Conservation (phyloP, 2,113 vertebrate genomes). For the Lampris megalopsis region DNA sequence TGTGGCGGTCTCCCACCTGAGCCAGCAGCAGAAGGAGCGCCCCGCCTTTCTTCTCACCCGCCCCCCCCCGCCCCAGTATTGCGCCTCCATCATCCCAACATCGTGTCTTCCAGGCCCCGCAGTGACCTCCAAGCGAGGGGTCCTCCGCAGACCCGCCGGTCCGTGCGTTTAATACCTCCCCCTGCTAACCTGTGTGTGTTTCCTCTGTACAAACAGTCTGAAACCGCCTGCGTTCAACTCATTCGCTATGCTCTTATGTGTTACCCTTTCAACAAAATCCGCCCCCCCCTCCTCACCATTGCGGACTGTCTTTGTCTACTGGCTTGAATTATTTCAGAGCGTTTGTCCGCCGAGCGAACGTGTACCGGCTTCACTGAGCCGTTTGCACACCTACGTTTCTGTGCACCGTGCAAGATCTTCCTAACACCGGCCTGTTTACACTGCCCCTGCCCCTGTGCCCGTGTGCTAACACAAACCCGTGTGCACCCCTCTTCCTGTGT, state of each 20-base stretch:
- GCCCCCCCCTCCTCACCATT: slow-evolving; percentile 14
- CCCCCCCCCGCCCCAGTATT: background rate
- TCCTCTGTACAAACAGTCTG: slow-evolving; percentile 7
- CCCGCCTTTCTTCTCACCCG: background rate
- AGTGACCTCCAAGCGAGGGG: background rate
- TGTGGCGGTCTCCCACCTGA: background rate
- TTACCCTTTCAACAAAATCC: slow-evolving; percentile 44
- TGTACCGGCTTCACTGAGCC: slow-evolving; percentile 48
- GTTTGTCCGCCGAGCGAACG: slow-evolving; percentile 28
- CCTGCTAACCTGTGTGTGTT: slow-evolving; percentile 8
- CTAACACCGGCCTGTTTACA: slow-evolving; percentile 55
- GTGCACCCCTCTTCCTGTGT: slow-evolving; percentile 49
- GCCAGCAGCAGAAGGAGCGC: background rate
- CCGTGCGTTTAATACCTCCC: slow-evolving; percentile 29
- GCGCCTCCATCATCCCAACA: background rate
- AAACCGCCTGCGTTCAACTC: slow-evolving; percentile 36
- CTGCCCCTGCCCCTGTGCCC: slow-evolving; percentile 27
- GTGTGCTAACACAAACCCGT: slow-evolving; percentile 47
- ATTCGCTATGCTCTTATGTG: slow-evolving; percentile 32
- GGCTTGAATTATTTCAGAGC: slow-evolving; percentile 54
- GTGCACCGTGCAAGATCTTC: slow-evolving; percentile 24
- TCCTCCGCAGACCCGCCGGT: background rate
- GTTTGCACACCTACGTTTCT: slow-evolving; percentile 49
- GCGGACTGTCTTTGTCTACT: slow-evolving; percentile 39
- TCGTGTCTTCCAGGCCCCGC: background rate